Conservation (phyloP, 2,113 vertebrate species). For the Cairina moschata region DNA sequence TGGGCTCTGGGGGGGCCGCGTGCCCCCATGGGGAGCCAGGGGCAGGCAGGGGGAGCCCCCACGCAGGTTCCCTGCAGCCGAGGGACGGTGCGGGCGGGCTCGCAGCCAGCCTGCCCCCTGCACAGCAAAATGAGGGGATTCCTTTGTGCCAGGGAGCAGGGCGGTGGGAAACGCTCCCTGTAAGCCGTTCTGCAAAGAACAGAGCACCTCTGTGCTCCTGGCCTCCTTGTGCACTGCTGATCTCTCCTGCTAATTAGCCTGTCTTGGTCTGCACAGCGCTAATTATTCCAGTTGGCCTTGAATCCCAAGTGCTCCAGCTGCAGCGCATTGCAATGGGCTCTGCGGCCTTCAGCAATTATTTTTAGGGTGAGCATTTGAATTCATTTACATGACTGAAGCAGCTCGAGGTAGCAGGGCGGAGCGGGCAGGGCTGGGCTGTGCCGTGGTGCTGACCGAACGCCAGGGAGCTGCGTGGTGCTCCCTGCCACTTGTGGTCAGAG, state of each 20-base stretch:
- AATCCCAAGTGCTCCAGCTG: background rate
- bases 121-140: background rate
- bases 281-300: slow-evolving; percentile 2
- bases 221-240: background rate
- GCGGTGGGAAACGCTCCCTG: background rate
- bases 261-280: background rate
- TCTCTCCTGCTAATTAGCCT: slow-evolving; percentile 20
- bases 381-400: slow-evolving; percentile 13
- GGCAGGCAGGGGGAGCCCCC: background rate
- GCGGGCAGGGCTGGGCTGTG: background rate
- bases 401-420: background rate
- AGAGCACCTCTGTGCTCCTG: slow-evolving; percentile 41
- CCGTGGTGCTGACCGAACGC: background rate
- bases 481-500: background rate
- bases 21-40: too few relatives aligned
- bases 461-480: background rate
- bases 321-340: background rate
- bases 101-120: fast-evolving
- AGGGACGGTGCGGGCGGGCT: fast-evolving
- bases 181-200: background rate
- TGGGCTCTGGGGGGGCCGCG: too few relatives aligned
- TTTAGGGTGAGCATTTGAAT: background rate
- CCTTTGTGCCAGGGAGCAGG: slow-evolving; percentile 21
- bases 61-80: background rate
- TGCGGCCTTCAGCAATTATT: background rate